These are phyloP conservation scores for Columba janthina DNA, from an alignment of 2,113 vertebrate species.

Conservation along the genomic window DNA sequence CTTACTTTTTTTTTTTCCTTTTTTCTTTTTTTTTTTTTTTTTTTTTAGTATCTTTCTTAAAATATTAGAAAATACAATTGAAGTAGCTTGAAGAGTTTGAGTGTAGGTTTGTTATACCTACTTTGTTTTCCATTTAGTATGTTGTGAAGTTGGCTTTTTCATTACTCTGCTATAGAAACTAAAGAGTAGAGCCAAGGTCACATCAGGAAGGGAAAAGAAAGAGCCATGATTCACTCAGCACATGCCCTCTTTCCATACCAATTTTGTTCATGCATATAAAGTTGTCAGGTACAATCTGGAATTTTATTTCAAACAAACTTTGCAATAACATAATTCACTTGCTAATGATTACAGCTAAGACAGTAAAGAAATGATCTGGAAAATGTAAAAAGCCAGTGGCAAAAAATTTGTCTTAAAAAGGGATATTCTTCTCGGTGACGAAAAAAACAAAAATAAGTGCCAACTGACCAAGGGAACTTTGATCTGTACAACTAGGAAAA, in stretches of 20 bases:
- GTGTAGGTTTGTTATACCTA: neutral
- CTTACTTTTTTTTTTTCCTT: too few relatives aligned
- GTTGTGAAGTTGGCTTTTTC: neutral
- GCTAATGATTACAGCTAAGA: neutral
- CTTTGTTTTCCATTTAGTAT: neutral
- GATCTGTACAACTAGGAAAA: neutral
- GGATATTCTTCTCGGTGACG: neutral
- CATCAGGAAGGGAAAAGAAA: neutral
- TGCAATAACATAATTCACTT: neutral
- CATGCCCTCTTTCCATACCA: neutral
- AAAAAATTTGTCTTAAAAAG: neutral
- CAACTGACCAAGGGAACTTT: neutral
- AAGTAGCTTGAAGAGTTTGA: neutral
- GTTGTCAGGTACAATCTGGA: neutral
- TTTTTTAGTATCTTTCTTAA: neutral
- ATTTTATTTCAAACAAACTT: neutral
- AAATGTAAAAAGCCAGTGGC: neutral
- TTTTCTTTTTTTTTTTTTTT: too few relatives aligned
- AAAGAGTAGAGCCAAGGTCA: neutral
- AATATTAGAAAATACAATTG: neutral
- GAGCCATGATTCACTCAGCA: neutral
- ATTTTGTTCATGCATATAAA: neutral
- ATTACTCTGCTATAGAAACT: neutral
- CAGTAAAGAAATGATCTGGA: neutral
- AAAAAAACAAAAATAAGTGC: neutral